A percentile compares a stretch with the other conserved stretches of the same genome.
phyloP scores from a whole-genome alignment of 2,888 invertebrate genomes.

The Muscina levida region DNA sequence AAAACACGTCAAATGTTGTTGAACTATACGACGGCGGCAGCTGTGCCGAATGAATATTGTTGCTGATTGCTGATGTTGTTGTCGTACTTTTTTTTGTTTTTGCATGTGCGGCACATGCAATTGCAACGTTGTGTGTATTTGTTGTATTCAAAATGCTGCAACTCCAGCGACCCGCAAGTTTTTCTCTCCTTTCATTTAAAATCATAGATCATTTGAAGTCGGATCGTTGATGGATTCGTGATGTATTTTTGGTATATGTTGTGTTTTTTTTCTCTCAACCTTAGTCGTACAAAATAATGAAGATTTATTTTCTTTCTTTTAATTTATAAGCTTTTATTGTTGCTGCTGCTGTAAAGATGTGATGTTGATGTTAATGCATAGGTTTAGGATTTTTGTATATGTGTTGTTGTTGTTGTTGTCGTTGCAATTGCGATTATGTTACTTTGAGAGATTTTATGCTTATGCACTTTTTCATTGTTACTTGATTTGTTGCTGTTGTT shows the following conservation, averaged over 20 bases:
- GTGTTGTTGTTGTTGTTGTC: conserved; percentile 29
- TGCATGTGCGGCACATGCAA: conserved; percentile 49
- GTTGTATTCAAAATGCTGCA: conserved; percentile 18
- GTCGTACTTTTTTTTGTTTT: conserved; percentile 36
- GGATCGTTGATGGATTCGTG: conserved; percentile 63
- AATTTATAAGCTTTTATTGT: conserved; percentile 27
- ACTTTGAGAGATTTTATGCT: conserved; percentile 34
- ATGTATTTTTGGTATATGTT: no score
- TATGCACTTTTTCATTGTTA: conserved; percentile 44
- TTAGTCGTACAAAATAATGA: conserved; percentile 25
- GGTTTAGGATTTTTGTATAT: conserved; percentile 41
- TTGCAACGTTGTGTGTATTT: background rate
- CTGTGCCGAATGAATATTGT: background rate
- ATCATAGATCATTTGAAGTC: conserved; percentile 49
- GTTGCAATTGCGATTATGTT: conserved; percentile 15
- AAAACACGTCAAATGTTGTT: conserved; percentile 67
- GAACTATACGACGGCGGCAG: conserved; percentile 58
- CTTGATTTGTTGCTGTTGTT: background rate
- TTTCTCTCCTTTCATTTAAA: conserved; percentile 43
- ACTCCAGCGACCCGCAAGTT: conserved; percentile 24
- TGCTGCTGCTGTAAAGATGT: background rate
- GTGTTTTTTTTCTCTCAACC: no score
- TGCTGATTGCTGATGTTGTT: conserved; percentile 21
- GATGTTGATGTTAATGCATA: conserved; percentile 14
- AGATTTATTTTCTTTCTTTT: conserved; percentile 34